Evolutionary conservation across 2,113 vertebrate genomes (phyloP), one percentile per base, ranked within the genome.

Genomic region (Rafetus swinhoei): DNA sequence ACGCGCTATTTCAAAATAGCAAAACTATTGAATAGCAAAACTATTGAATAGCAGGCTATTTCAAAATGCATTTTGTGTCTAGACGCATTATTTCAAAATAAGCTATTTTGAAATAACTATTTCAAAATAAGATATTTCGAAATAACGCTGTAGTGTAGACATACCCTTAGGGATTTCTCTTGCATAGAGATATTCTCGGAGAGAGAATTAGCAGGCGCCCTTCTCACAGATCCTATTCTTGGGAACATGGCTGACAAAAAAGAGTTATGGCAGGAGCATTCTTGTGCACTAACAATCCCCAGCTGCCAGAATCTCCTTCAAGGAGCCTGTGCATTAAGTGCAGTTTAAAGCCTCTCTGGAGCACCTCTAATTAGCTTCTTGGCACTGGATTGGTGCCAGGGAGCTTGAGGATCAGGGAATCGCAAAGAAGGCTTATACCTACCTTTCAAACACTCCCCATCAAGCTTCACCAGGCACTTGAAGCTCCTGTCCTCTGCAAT

Each of bases 231-330:
- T 12, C 55, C 18, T 3, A 15, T 79, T n/a, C 74, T 62, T 35
- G 59, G 45, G 39, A 45, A 79, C 35, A n/a, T 76, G 54, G 14
- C 25, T 74, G 62, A 1, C 59, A 32, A 35, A 91, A 94, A 84
- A 16, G 15, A 24, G 72, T 21, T 81, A 22, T 77, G 74, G 22
- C 39, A 45, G 24, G 32, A 74, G 25, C 82, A 77, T 32, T 5
- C 62, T 7, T 80, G 81, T n/a, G 87, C 3, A 27, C 65, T 35
- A 86, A 29, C 72, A 86, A 52, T n/a, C 83, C 90, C 15, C 56
- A 90, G 85, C 39, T 35, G 80, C 21, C 82, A 52, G 14, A 15
- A 87, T 84, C 18, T 92, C 91, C 91, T 95, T 69, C 90, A 2
- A 56, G 56, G 87, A 27, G 82, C 29, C 50, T 81, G 87, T 82